Base-by-base conservation (phyloP, 2,113 vertebrate species). In the Catharus fuscescens region DNA sequence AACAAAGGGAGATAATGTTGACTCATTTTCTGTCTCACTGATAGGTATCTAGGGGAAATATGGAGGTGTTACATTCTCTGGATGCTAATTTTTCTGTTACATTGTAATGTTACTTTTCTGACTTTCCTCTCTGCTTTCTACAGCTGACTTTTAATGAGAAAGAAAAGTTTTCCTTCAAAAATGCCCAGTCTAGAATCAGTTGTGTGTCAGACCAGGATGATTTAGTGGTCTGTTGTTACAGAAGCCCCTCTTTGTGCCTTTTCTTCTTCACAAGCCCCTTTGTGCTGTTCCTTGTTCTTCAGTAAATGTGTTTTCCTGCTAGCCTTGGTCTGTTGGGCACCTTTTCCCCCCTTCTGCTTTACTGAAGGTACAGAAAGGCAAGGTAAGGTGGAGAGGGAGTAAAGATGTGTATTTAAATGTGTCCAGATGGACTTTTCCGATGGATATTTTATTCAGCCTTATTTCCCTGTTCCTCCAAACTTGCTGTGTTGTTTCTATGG, bases 1-100 rank as follows among this genome's bases (percentile, higher is more conserved):
- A 97, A 96, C 60, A 56, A 96, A 78, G 25, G 57, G 84, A 97
- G 91, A 82, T 92, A 54, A 15, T 5, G 4, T 64, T 90, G 79
- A 52, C 52, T 83, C 3, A 12, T 38, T 90, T 85, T 81, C 23
- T 56, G 38, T 76, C 70, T 69, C 48, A 5, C 53, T 93, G 84
- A 94, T 87, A 13, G 38, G 3, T 73, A 88, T 80, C 91, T 71
- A 14, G 36, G 74, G 50, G 59, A 88, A 76, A 77, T 18, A 54
- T 15, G 67, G 54, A 66, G 50, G 32, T 92, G 82, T 88, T 50
- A 50, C 59, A 57, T 36, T 19, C 12, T 85, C 25, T 69, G 25
- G 6, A 12, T 85, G 84, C 71, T 86, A 10, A 32, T 90, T 89
- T 74, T 87, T 88, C 59, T 80, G 36, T 45, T 61, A 70, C 0